Conservation (phyloP, 2,113 vertebrate genomes). For the Atlantisia rogersi region DNA sequence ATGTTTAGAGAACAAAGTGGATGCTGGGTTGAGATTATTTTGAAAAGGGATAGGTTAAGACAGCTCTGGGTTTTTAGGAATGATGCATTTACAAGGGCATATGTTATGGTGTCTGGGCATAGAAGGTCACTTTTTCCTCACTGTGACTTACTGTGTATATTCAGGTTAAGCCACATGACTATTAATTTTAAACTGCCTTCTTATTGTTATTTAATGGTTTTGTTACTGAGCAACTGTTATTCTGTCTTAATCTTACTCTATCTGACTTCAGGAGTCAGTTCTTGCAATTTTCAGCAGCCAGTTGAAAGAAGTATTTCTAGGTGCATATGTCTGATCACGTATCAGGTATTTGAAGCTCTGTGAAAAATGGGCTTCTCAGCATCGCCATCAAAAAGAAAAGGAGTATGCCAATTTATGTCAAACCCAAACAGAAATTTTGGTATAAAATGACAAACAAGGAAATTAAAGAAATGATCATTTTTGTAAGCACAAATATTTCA, state of each 20-base stretch:
- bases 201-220: not conserved
- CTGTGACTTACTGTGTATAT: not conserved
- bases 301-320: not conserved
- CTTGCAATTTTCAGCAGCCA: not conserved
- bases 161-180: not conserved
- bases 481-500: not conserved
- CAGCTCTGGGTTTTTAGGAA: not conserved
- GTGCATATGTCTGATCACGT: rapidly evolving
- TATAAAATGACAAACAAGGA: not conserved
- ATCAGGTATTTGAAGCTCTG: not conserved
- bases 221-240: not conserved
- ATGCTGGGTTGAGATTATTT: not conserved
- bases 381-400: not conserved
- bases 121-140: not conserved
- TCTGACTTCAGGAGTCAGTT: not conserved
- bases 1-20: not conserved
- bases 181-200: not conserved
- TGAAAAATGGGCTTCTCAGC: not conserved
- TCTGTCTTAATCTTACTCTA: not conserved
- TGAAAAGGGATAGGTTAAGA: not conserved
- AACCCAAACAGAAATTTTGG: not conserved
- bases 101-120: not conserved
- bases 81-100: not conserved
- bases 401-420: not conserved
- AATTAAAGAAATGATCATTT: not conserved